These are phyloP conservation scores for Chloromyia formosa DNA, from an alignment of 2,888 invertebrate species.

Conservation along the genomic window DNA sequence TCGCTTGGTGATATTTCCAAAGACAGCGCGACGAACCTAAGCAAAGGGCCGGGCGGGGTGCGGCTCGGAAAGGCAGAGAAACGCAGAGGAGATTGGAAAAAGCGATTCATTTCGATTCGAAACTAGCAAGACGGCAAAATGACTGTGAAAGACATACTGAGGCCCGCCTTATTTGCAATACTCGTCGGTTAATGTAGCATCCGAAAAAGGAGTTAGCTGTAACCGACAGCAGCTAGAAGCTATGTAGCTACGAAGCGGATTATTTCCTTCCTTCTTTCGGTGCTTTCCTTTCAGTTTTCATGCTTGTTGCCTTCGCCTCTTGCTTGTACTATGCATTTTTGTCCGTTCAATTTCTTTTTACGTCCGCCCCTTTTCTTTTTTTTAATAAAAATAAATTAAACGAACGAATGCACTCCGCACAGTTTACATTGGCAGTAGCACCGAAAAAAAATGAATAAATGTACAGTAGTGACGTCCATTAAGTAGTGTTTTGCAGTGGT, in stretches of 20 bases:
- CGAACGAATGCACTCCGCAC: slow-evolving; percentile 11
- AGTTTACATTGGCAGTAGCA: too few species aligned
- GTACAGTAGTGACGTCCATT: too few species aligned
- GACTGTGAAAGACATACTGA: not conserved
- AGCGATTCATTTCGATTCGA: too few species aligned
- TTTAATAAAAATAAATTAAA: slow-evolving; percentile 35
- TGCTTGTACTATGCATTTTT: not conserved
- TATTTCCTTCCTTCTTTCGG: not conserved
- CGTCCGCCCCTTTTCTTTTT: not conserved
- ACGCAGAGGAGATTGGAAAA: too few species aligned
- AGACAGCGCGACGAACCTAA: too few species aligned
- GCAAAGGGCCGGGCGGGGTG: not conserved
- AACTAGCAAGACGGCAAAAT: too few species aligned
- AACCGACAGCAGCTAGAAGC: not conserved
- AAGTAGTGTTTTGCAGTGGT: too few species aligned
- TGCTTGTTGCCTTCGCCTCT: not conserved
- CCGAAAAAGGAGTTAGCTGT: not conserved
- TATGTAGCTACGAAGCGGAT: not conserved
- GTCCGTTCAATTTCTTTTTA: slow-evolving; percentile 11
- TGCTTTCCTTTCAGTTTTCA: not conserved
- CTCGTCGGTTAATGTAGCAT: not conserved
- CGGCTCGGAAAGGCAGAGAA: not conserved
- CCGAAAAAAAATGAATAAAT: too few species aligned
- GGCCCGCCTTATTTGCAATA: slow-evolving; percentile 4
- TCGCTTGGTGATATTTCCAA: too few species aligned